Evolutionary conservation across 2,113 vertebrate species (phyloP), one percentile per base, ranked within the genome.

Genomic region (Carassius auratus): DNA sequence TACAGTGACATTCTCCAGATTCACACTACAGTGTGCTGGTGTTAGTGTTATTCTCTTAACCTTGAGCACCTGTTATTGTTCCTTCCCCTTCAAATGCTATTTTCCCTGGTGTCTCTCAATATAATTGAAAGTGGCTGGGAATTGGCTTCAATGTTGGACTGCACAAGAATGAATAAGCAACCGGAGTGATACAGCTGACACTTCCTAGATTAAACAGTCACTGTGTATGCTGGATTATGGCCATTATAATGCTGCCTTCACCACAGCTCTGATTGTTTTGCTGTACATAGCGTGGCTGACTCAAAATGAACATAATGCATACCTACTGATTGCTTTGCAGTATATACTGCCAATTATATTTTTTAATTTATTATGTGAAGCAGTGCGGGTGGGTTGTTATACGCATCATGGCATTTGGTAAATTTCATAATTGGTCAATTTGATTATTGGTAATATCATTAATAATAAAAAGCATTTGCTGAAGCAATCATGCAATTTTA

Each of bases 21-120:
- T 80, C 84, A 76, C 33, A 83, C 74, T 66, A 64, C 6, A 57
- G 62, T 42, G 78, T 85, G 33, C 62, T 88, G 61, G 83, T 79
- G 62, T 80, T 90, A 21, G 38, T 84, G 88, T 81, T 89, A 90
- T 81, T 87, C 71, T 79, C 75, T 87, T 85, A 89, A 92, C 90
- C 89, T 81, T 86, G 79, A 89, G 88, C 87, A 90, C 62, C 64
- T 48, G 42, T 81, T 85, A 36, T 80, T 86, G 50, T 84, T 84
- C 86, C 42, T 74, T 48, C 52, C 77, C 48, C 62, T 69, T 88
- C 85, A 83, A 84, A 88, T 84, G 73, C 66, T 84, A 83, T 88
- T 86, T 83, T 89, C 84, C 83, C 79, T 83, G 83, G 76, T 83
- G 84, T 88, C 86, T 87, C 75, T 64, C 73, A 73, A 15, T 83